Evolutionary conservation across 2,797 vertebrate genomes (phyloP).

Genomic region (Sebastes vulpes): DNA sequence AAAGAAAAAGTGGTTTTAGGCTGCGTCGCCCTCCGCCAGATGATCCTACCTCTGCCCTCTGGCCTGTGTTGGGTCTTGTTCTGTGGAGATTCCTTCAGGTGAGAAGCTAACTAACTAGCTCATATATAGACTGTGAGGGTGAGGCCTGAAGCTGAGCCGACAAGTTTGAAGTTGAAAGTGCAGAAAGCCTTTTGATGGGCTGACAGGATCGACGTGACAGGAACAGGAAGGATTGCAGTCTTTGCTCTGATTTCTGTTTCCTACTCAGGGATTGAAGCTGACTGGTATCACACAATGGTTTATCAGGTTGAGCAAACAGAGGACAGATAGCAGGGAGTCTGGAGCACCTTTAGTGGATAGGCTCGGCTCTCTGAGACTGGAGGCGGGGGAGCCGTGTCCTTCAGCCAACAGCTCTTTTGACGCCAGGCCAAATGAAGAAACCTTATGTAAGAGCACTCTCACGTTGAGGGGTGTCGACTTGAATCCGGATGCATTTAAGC

Average conservation of each 20-base stretch:
- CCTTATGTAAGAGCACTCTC: conserved; percentile 14
- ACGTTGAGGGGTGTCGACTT: not conserved
- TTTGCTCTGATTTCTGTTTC: conserved; percentile 39
- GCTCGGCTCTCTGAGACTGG: not conserved
- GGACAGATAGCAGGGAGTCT: not conserved
- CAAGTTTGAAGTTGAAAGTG: conserved; percentile 10
- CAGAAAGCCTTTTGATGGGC: not conserved
- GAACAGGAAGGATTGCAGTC: conserved; percentile 36
- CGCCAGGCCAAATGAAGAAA: conserved; percentile 24
- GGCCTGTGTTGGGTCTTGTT: conserved; percentile 41
- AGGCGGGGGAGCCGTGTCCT: not conserved
- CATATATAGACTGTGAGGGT: not conserved
- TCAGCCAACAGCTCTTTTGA: conserved; percentile 11
- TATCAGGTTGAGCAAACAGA: conserved; percentile 36
- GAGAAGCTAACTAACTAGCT: not conserved
- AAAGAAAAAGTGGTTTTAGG: not conserved
- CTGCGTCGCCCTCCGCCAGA: not conserved
- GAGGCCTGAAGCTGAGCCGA: conserved; percentile 10
- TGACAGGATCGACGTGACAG: conserved; percentile 17
- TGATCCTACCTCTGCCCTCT: conserved; percentile 13
- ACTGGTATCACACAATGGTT: conserved; percentile 33
- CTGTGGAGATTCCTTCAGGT: conserved; percentile 7
- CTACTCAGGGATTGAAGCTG: conserved; percentile 14
- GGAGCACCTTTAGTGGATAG: not conserved
- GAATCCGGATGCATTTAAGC: conserved; percentile 32